These are phyloP conservation scores for Pelodytes ibericus DNA, from an alignment of 2,797 vertebrate genomes.

Conservation along the genomic window DNA sequence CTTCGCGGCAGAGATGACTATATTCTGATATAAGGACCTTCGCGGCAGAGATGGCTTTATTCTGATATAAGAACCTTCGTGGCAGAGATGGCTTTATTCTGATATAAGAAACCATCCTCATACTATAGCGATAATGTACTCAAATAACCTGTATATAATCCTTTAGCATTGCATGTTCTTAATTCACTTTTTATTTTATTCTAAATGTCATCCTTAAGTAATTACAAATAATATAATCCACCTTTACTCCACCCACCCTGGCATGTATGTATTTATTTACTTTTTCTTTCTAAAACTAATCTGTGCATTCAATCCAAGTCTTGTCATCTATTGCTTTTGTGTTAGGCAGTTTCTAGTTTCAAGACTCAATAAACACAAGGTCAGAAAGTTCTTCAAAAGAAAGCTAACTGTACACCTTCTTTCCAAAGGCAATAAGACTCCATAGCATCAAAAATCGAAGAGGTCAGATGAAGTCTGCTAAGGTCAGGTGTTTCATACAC, in stretches of 20 bases:
- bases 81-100: too few relatives aligned
- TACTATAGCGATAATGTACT: too few relatives aligned
- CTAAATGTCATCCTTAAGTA: too few relatives aligned
- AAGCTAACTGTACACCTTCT: background rate
- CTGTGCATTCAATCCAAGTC: constrained; percentile 40
- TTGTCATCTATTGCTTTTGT: constrained; percentile 52
- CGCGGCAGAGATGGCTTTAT: too few relatives aligned
- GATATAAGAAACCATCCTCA: too few relatives aligned
- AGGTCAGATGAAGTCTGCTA: constrained; percentile 51
- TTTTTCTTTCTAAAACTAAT: constrained; percentile 7
- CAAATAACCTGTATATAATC: too few relatives aligned
- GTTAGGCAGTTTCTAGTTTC: constrained; percentile 48
- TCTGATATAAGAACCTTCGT: too few relatives aligned
- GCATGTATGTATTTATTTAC: background rate
- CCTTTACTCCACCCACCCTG: constrained; percentile 2
- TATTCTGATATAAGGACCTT: too few relatives aligned
- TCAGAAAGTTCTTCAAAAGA: constrained; percentile 11
- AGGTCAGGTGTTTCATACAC: constrained; percentile 34
- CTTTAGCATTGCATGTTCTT: too few relatives aligned
- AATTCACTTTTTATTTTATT: too few relatives aligned
- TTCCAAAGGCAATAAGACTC: constrained; percentile 28
- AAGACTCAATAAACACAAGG: constrained; percentile 43
- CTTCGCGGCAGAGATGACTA: too few relatives aligned
- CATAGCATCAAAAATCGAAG: constrained; percentile 52
- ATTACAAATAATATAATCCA: too few relatives aligned